Conservation (phyloP, 2,888 invertebrate species). For the Camponotus fellah region DNA sequence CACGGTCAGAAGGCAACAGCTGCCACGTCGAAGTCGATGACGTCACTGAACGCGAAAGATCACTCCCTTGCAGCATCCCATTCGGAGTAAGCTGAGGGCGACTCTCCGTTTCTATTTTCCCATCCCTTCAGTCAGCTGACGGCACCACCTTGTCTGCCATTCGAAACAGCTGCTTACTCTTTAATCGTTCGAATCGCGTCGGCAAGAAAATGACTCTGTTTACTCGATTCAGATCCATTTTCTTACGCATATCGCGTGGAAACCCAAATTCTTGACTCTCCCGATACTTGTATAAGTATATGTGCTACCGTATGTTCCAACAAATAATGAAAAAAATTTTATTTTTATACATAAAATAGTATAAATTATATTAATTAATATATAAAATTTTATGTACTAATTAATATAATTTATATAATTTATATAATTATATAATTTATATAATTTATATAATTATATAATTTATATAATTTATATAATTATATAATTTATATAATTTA, state of each 20-base stretch:
- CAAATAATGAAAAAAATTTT: neutral
- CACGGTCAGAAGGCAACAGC: constrained; percentile 81
- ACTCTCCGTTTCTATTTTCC: constrained; percentile 68
- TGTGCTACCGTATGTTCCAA: neutral
- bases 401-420: too few species aligned
- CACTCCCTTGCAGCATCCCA: constrained; percentile 78
- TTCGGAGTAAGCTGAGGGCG: constrained; percentile 67
- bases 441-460: too few species aligned
- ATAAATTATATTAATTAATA: neutral
- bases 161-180: constrained; percentile 69
- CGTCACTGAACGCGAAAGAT: constrained; percentile 78
- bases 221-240: constrained; percentile 52
- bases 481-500: too few species aligned
- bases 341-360: neutral
- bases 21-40: constrained; percentile 74
- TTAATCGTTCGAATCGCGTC: constrained; percentile 63
- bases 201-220: constrained; percentile 43
- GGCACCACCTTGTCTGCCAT: constrained; percentile 62
- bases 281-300: neutral
- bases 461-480: too few species aligned
- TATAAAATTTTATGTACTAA: neutral
- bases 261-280: neutral
- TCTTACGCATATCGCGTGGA: constrained; percentile 38
- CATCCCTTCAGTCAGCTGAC: constrained; percentile 67
- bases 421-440: too few species aligned